Evolutionary conservation across 2,888 invertebrate species (phyloP).

Genomic region (Polia nebulosa): DNA sequence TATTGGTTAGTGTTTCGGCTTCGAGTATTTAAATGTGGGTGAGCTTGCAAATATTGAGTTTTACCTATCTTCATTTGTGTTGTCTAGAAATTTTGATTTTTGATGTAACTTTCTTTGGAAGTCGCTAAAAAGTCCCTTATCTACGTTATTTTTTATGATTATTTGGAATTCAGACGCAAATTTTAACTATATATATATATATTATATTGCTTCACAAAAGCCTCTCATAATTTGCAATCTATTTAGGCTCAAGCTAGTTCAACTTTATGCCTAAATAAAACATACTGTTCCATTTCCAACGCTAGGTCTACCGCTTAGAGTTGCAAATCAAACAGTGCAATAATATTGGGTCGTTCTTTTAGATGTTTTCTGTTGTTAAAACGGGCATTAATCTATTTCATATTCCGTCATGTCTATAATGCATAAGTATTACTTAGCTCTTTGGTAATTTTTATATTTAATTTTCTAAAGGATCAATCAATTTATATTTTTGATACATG

Average conservation of each 20-base stretch:
- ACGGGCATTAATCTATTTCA: not conserved
- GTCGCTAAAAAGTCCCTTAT: not conserved
- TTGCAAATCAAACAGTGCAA: no score
- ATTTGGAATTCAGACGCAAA: not conserved
- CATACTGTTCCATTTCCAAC: no score
- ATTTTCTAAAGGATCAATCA: not conserved
- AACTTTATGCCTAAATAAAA: not conserved
- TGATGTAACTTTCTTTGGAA: conserved; percentile 25
- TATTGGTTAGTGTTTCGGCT: conserved; percentile 65
- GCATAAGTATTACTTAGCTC: conserved; percentile 6
- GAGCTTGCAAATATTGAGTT: conserved; percentile 23
- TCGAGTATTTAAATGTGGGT: conserved; percentile 29
- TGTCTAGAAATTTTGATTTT: not conserved
- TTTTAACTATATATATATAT: no score
- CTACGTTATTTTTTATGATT: not conserved
- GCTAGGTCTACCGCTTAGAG: no score
- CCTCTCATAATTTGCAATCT: not conserved
- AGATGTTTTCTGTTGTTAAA: not conserved
- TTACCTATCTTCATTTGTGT: conserved; percentile 7
- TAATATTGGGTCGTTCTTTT: no score
- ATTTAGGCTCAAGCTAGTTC: not conserved
- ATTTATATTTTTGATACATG: conserved; percentile 5
- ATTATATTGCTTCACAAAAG: no score
- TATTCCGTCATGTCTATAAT: conserved; percentile 7
- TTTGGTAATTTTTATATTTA: not conserved